phyloP scores from a whole-genome alignment of 1,140 invertebrate species.

The Arctopsyche grandis region DNA sequence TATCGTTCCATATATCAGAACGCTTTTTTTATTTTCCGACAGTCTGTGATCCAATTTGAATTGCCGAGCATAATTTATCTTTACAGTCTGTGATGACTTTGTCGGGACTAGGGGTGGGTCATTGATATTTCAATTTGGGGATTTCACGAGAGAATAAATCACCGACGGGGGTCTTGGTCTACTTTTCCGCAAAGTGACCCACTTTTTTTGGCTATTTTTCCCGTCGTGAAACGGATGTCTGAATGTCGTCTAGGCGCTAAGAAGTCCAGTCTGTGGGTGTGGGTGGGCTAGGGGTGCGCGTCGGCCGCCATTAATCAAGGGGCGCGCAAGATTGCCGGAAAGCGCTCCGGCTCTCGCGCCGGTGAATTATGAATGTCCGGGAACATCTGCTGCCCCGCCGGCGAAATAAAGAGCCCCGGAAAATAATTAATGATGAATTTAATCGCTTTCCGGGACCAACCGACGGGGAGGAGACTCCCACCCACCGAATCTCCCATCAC shows the following conservation, averaged over 20 bases:
- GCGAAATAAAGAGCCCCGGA: constrained; percentile 25
- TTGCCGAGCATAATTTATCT: too few species aligned
- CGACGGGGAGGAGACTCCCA: not conserved
- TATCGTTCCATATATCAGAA: too few species aligned
- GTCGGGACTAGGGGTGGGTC: too few species aligned
- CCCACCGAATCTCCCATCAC: not conserved
- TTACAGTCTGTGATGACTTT: too few species aligned
- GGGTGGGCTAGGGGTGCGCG: not conserved
- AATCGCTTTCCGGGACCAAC: constrained; percentile 32
- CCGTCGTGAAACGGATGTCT: not conserved
- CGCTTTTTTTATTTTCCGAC: too few species aligned
- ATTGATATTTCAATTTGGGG: too few species aligned
- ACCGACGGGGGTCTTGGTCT: too few species aligned
- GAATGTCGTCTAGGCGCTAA: not conserved
- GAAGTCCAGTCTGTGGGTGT: not conserved
- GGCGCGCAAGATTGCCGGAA: not conserved
- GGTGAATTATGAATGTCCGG: constrained; percentile 37
- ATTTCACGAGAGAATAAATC: too few species aligned
- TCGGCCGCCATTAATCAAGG: constrained; percentile 9
- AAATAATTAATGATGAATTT: constrained; percentile 45
- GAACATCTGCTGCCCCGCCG: constrained; percentile 25
- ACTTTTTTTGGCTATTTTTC: too few species aligned
- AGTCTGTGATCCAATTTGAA: too few species aligned
- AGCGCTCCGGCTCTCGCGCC: not conserved
- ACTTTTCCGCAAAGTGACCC: too few species aligned